Percentiles rank a stretch among this genome's conserved stretches.
Conservation (phyloP, 2,113 vertebrate genomes). For the Atherinomorus stipes region DNA sequence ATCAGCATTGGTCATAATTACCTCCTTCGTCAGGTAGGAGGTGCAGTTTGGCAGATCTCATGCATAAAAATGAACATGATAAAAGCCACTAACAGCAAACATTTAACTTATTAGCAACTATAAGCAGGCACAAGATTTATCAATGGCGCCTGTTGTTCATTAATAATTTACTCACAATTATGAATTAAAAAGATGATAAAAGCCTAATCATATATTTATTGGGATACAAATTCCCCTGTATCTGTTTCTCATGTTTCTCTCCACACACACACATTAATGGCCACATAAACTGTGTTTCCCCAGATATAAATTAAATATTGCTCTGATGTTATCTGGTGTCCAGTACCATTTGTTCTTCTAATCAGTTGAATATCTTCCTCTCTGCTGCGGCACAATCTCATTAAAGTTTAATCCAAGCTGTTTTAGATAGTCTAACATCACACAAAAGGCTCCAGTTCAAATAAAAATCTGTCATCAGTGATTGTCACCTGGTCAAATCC, state of each 20-base stretch:
- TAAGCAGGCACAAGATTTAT: background rate
- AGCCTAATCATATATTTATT: no score
- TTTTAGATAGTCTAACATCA: constrained; percentile 31
- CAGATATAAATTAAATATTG: no score
- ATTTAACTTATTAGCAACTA: background rate
- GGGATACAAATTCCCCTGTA: no score
- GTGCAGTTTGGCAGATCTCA: no score
- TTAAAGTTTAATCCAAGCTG: constrained; percentile 55
- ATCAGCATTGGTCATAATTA: background rate
- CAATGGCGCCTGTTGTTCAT: no score
- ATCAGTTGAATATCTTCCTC: constrained; percentile 7
- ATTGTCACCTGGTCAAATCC: constrained; percentile 21
- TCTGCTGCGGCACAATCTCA: constrained; percentile 33
- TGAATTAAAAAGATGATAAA: no score
- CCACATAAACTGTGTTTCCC: no score
- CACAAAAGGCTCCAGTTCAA: constrained; percentile 23
- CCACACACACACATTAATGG: no score
- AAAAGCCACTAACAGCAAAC: background rate
- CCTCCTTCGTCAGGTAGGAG: background rate
- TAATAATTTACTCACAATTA: no score
- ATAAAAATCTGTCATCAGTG: constrained; percentile 12
- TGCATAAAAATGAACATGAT: background rate
- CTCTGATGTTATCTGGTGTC: constrained; percentile 19
- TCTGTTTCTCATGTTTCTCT: no score
- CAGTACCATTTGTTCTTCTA: constrained; percentile 27